Evolutionary conservation across 2,113 vertebrate genomes (phyloP).

Genomic region (Rallus limicola): DNA sequence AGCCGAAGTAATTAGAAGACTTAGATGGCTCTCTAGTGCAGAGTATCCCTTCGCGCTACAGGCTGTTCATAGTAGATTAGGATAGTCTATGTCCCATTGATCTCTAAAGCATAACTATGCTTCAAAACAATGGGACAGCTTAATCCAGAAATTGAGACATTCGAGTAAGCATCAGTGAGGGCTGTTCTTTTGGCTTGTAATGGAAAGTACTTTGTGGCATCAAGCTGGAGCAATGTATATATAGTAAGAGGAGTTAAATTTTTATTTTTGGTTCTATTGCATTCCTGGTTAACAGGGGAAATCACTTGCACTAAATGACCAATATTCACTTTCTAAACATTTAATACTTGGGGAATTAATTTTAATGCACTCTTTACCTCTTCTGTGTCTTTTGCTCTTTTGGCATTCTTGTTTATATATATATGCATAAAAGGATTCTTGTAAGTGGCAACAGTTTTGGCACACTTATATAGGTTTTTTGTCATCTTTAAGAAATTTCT

Average conservation of each 20-base stretch:
- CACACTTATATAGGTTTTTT: background rate
- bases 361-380: background rate
- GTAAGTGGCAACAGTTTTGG: background rate
- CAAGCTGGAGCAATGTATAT: background rate
- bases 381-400: background rate
- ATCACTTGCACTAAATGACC: background rate
- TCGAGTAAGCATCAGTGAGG: background rate
- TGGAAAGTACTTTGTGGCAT: conserved; percentile 30
- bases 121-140: conserved; percentile 72
- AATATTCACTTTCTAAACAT: background rate
- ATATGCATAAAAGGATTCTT: background rate
- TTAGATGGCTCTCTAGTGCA: conserved; percentile 75
- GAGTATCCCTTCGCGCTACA: conserved; percentile 64
- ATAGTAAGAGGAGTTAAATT: background rate
- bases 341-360: background rate
- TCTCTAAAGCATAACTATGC: conserved; percentile 64
- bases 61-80: conserved; percentile 76
- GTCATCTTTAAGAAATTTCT: background rate
- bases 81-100: conserved; percentile 72
- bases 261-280: background rate
- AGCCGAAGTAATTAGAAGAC: conserved; percentile 81
- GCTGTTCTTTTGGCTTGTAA: conserved; percentile 55
- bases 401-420: background rate
- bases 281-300: background rate
- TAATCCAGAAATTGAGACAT: conserved; percentile 70